Conservation (phyloP, 2,113 vertebrate genomes). For the Chitala chitala region DNA sequence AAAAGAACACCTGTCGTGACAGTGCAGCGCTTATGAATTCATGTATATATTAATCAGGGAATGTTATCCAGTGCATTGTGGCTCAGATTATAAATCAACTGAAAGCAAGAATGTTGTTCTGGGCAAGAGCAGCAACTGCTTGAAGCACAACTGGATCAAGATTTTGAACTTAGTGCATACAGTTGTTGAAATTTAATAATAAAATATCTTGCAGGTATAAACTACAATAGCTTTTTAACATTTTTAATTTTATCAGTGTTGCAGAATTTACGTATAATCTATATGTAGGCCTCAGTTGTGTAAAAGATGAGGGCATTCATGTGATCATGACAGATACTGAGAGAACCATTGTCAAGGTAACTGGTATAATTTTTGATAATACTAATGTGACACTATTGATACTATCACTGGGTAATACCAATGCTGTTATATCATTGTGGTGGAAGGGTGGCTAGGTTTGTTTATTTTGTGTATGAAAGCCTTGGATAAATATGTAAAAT, state of each 20-base stretch:
- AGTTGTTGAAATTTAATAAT: neutral
- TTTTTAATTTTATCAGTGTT: too few species aligned
- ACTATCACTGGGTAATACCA: neutral
- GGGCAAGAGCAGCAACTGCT: neutral
- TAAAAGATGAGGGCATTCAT: neutral
- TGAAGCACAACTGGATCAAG: neutral
- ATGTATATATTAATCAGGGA: neutral
- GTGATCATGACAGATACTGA: neutral
- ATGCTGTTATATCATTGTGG: neutral
- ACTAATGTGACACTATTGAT: neutral
- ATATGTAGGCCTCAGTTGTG: neutral
- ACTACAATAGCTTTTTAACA: neutral
- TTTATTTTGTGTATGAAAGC: neutral
- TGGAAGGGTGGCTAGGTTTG: neutral
- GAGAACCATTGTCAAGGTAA: neutral
- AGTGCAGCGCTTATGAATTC: neutral
- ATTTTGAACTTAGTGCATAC: neutral
- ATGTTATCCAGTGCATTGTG: neutral
- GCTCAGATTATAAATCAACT: neutral
- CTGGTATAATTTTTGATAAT: neutral
- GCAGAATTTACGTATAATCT: too few species aligned
- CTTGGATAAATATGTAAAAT: conserved; percentile 6
- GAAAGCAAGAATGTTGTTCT: neutral
- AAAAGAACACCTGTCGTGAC: conserved; percentile 1
- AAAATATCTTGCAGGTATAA: neutral